phyloP scores from a whole-genome alignment of 1,140 invertebrate species.

The Halictus rubicundus region DNA sequence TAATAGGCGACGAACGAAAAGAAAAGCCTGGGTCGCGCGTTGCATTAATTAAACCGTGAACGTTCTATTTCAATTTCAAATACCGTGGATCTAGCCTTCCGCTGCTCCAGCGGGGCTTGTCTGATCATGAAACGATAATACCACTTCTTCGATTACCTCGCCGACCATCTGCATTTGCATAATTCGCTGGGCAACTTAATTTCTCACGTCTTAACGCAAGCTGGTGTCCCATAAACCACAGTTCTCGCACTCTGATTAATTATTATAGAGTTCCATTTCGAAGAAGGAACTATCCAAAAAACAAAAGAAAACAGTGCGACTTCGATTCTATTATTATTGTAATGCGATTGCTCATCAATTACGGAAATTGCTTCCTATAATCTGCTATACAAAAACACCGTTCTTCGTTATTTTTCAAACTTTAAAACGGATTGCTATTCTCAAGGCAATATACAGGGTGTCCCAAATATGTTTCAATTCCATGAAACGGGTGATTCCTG shows the following conservation, averaged over 20 bases:
- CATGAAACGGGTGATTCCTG: too few species aligned
- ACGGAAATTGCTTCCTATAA: too few species aligned
- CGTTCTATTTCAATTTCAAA: slow-evolving; percentile 64
- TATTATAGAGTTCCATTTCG: background rate
- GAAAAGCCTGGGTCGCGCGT: background rate
- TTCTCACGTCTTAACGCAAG: slow-evolving; percentile 39
- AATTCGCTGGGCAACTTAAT: slow-evolving; percentile 59
- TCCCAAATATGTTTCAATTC: too few species aligned
- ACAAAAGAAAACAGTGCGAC: too few species aligned
- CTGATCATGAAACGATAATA: slow-evolving; percentile 57
- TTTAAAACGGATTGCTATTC: too few species aligned
- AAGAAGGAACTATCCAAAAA: background rate
- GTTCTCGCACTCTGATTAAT: background rate
- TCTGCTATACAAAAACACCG: too few species aligned
- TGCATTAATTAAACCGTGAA: slow-evolving; percentile 49
- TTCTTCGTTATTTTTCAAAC: too few species aligned
- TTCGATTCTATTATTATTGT: background rate
- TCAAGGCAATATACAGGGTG: too few species aligned
- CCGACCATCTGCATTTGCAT: slow-evolving; percentile 58
- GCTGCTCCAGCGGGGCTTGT: slow-evolving; percentile 14
- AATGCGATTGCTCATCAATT: too few species aligned
- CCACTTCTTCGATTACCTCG: slow-evolving; percentile 36
- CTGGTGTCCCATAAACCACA: slow-evolving; percentile 13
- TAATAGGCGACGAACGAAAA: slow-evolving; percentile 28
- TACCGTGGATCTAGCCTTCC: slow-evolving; percentile 24